Evolutionary conservation across 2,797 vertebrate species (phyloP), one percentile per base, ranked within the genome.

Genomic region (Poeciliopsis presidionis): DNA sequence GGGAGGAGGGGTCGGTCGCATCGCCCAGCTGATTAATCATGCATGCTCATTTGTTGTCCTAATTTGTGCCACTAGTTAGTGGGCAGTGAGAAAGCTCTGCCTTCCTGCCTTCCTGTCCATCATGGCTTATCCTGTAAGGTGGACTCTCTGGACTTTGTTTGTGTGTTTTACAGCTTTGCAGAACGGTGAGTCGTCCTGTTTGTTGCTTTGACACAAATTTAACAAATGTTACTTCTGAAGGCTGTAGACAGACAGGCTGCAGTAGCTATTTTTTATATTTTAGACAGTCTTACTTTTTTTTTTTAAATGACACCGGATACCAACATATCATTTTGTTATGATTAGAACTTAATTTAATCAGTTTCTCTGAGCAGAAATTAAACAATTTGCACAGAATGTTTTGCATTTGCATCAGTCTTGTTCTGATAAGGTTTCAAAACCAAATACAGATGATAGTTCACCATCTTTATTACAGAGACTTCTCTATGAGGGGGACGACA

Each of bases 1-100:
- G 47, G 67, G 71, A 81, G 82, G 81, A 25, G 79, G 79, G 81
- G 74, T 72, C 81, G 72, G 72, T 81, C 78, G 84, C 86, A 73
- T 77, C 70, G 51, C 81, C 93, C 88, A 76, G 87, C 93, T 88
- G 73, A 92, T 93, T 91, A 86, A 90, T 94, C 91, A 92, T 86
- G 91, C 93, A 91, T 93, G 93, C 89, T 88, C 74, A 80, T 80
- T 89, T 79, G 41, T 70, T 45, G 63, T 41, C 63, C 67, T 28
- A 18, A 45, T 86, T 86, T 74, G 87, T 81, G 83, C 30, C 45
- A 75, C 45, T 77, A 78, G 76, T 86, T 76, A 73, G 76, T 77
- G 55, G n/a, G 76, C 80, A 67, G 82, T 79, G 79, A 36, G 67
- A 72, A 78, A 72, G 69, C 41, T 63, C 82, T 80, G 75, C 73